phyloP scores from a whole-genome alignment of 2,113 vertebrate genomes.

The Chitala chitala region DNA sequence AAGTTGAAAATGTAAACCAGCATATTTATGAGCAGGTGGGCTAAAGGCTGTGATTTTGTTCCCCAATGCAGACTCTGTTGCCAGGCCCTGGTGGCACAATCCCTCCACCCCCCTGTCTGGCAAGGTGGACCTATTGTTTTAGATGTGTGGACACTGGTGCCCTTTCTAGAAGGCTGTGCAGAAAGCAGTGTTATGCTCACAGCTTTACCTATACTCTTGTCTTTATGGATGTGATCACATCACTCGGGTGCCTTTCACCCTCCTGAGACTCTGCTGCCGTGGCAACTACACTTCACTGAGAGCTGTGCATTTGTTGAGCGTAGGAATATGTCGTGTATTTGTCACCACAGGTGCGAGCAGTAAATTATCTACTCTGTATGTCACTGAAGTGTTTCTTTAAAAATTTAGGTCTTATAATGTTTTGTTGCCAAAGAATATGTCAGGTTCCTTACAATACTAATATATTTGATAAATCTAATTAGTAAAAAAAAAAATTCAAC shows the following conservation, averaged over 20 bases:
- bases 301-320: not conserved
- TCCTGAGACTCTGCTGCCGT: not conserved
- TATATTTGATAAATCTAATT: too few relatives aligned
- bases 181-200: not conserved
- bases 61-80: not conserved
- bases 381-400: too few relatives aligned
- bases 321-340: not conserved
- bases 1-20: constrained; percentile 3
- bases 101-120: not conserved
- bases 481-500: too few relatives aligned
- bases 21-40: constrained; percentile 9
- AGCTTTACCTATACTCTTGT: not conserved
- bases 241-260: not conserved
- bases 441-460: too few relatives aligned
- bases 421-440: too few relatives aligned
- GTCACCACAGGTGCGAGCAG: not conserved
- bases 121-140: not conserved
- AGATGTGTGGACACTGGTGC: not conserved
- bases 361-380: not conserved
- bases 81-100: not conserved
- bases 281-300: not conserved
- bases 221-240: not conserved
- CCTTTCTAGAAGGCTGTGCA: not conserved
- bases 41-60: not conserved
- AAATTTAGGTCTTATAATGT: too few relatives aligned